phyloP scores from a whole-genome alignment of 2,888 invertebrate genomes.

The Seladonia tumulorum region DNA sequence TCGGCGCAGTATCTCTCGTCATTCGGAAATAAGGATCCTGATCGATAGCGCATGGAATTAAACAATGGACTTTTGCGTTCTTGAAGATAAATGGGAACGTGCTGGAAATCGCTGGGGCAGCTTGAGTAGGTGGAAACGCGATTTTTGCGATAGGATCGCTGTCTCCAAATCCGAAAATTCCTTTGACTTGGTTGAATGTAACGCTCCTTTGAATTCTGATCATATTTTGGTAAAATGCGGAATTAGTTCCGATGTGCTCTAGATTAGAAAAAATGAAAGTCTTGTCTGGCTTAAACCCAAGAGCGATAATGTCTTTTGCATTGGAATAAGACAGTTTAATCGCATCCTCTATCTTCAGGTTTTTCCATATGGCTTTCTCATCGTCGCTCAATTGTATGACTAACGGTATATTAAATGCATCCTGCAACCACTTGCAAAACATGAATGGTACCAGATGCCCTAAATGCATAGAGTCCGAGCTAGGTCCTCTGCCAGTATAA shows the following conservation, averaged over 20 bases:
- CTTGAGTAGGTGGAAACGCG: conserved; percentile 97
- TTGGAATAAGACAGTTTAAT: conserved; percentile 94
- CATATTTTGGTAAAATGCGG: conserved; percentile 97
- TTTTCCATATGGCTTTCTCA: conserved; percentile 99
- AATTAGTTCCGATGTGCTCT: conserved; percentile 93
- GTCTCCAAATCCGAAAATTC: conserved; percentile 99
- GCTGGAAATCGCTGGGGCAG: conserved; percentile 96
- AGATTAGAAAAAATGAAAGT: conserved; percentile 99
- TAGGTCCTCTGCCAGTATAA: conserved; percentile 99
- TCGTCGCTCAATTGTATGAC: conserved; percentile 99
- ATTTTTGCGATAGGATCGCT: conserved; percentile 99
- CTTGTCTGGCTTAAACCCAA: conserved; percentile 96
- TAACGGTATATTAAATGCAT: conserved; percentile 97
- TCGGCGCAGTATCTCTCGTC: conserved; percentile 98
- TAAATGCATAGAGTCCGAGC: conserved; percentile 97
- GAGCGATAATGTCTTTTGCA: conserved; percentile 98
- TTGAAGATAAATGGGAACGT: conserved; percentile 97
- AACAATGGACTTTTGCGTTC: conserved; percentile 90
- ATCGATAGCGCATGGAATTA: conserved; percentile 99
- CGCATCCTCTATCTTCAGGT: conserved; percentile 94
- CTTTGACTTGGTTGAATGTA: conserved; percentile 98
- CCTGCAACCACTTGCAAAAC: conserved; percentile 97
- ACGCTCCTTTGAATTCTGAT: conserved; percentile 96
- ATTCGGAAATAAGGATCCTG: conserved; percentile 99
- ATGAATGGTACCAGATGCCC: conserved; percentile 99